These are phyloP conservation scores for Metalampra italica DNA, from an alignment of 2,888 invertebrate species.

Conservation along the genomic window DNA sequence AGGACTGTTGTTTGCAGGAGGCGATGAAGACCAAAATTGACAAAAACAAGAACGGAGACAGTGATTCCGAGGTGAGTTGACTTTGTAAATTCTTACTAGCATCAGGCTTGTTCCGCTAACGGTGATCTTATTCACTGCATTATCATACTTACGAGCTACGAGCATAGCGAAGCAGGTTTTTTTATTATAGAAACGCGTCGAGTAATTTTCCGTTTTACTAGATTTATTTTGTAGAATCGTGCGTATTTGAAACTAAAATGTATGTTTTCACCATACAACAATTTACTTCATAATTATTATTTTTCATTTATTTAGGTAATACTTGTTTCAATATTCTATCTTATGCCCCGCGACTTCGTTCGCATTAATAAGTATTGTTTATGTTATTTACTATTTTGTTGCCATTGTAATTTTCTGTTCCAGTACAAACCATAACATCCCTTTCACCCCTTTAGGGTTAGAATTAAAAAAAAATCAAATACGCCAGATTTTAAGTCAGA, in stretches of 20 bases:
- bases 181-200: constrained; percentile 5
- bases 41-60: constrained; percentile 76
- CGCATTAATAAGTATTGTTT: too few relatives aligned
- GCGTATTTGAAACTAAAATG: neutral
- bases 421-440: too few relatives aligned
- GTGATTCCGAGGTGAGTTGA: constrained; percentile 76
- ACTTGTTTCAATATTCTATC: too few relatives aligned
- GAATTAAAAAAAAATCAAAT: too few relatives aligned
- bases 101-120: constrained; percentile 25
- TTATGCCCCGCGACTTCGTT: too few relatives aligned
- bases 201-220: neutral
- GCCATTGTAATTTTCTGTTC: too few relatives aligned
- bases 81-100: constrained; percentile 20
- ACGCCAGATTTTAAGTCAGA: too few relatives aligned
- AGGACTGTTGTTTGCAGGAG: constrained; percentile 65
- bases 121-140: constrained; percentile 20
- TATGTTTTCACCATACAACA: neutral
- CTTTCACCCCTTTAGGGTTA: too few relatives aligned
- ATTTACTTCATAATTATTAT: too few relatives aligned
- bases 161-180: constrained; percentile 14
- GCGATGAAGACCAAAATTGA: constrained; percentile 80
- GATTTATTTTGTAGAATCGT: neutral
- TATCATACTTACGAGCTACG: constrained; percentile 12
- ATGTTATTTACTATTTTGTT: too few relatives aligned
- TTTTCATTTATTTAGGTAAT: too few relatives aligned